Evolutionary conservation across 1,140 invertebrate species (phyloP).

Genomic region (Macrostomum lignano): DNA sequence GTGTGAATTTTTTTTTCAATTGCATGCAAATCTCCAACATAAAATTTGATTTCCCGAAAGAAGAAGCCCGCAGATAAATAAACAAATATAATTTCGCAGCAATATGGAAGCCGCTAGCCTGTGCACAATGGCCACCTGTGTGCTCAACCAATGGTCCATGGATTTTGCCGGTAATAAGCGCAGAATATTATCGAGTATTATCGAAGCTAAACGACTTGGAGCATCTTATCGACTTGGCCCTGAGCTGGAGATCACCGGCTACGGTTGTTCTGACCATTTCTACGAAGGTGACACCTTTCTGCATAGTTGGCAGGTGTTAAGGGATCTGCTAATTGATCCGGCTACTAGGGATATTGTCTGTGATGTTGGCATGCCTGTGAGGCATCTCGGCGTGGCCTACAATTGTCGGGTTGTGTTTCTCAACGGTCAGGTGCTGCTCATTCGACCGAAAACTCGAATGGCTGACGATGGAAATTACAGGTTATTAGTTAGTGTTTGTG

Average conservation of each 20-base stretch:
- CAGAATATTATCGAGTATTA: conserved; percentile 50
- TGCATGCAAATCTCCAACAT: no score
- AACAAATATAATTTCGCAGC: no score
- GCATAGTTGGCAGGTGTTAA: conserved; percentile 77
- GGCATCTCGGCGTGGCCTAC: conserved; percentile 72
- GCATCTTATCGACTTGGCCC: conserved; percentile 68
- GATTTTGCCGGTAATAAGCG: conserved; percentile 77
- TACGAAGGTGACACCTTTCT: conserved; percentile 70
- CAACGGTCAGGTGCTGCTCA: conserved; percentile 62
- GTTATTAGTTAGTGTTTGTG: no score
- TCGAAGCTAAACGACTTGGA: conserved; percentile 47
- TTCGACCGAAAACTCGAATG: conserved; percentile 67
- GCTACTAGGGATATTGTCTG: conserved; percentile 58
- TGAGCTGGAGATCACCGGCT: conserved; percentile 75
- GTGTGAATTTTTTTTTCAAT: no score
- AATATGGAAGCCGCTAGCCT: background rate
- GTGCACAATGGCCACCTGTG: conserved; percentile 3
- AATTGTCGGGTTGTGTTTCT: conserved; percentile 71
- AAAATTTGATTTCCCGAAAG: no score
- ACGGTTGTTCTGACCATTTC: conserved; percentile 92
- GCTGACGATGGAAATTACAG: conserved; percentile 61
- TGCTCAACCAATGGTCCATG: conserved; percentile 79
- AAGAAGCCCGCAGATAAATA: no score
- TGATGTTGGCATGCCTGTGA: conserved; percentile 85
- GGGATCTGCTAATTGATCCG: conserved; percentile 43